Conservation (phyloP, 2,888 invertebrate species). For the Carabus problematicus region DNA sequence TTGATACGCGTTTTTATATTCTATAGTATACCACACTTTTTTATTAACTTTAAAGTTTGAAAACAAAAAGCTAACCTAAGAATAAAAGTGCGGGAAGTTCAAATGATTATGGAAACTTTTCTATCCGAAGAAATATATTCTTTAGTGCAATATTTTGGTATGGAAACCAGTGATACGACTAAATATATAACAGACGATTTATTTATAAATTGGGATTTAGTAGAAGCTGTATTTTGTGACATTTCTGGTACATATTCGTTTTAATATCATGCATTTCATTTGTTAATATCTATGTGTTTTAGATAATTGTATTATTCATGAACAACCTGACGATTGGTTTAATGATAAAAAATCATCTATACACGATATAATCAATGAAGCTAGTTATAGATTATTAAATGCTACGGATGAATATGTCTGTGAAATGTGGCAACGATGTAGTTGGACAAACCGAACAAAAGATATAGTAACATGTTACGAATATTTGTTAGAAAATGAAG, state of each 20-base stretch:
- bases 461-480: slow-evolving; percentile 31
- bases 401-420: neutral
- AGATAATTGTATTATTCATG: slow-evolving; percentile 18
- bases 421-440: slow-evolving; percentile 10
- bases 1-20: too few species aligned
- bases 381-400: neutral
- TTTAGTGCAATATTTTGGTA: slow-evolving; percentile 7
- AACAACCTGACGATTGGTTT: slow-evolving; percentile 21
- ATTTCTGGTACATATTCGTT: neutral
- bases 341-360: slow-evolving; percentile 16
- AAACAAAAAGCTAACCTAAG: too few species aligned
- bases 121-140: neutral
- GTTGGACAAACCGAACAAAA: slow-evolving; percentile 26
- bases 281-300: neutral
- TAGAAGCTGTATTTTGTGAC: slow-evolving; percentile 13
- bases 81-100: too few species aligned
- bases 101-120: slow-evolving; percentile 16
- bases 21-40: too few species aligned
- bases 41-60: too few species aligned
- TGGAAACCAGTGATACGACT: neutral
- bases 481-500: neutral
- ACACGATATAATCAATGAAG: slow-evolving; percentile 13
- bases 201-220: slow-evolving; percentile 13
- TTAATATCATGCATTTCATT: neutral
- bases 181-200: slow-evolving; percentile 12